phyloP scores from a whole-genome alignment of 2,888 invertebrate species.

The Caenorhabditis afra region DNA sequence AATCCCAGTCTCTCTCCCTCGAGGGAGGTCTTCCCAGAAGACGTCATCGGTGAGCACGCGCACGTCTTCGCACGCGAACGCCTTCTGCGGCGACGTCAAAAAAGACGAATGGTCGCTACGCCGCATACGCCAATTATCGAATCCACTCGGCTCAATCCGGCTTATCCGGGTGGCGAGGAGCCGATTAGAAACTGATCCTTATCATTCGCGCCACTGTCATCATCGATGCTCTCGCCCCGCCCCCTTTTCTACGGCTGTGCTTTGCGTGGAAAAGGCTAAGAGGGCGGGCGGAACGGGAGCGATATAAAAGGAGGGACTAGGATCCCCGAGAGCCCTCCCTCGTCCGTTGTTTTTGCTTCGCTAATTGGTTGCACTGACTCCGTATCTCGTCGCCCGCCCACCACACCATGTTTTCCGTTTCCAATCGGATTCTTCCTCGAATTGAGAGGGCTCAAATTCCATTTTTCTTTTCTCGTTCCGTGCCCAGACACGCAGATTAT shows the following conservation, averaged over 20 bases:
- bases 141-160: constrained; percentile 41
- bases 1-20: too few relatives aligned
- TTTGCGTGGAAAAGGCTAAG: constrained; percentile 12
- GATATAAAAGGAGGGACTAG: not conserved
- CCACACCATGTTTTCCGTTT: too few relatives aligned
- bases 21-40: too few relatives aligned
- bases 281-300: constrained; percentile 13
- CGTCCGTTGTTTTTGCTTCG: not conserved
- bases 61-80: constrained; percentile 3
- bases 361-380: not conserved
- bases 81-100: constrained; percentile 20
- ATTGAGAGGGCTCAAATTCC: too few relatives aligned
- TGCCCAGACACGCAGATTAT: not conserved
- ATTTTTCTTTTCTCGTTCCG: not conserved
- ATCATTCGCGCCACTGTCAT: constrained; percentile 14
- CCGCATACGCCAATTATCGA: constrained; percentile 20
- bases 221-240: constrained; percentile 7
- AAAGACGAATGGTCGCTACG: constrained; percentile 18
- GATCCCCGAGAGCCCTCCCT: not conserved
- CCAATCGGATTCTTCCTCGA: too few relatives aligned
- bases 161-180: constrained; percentile 17
- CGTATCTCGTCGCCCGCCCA: too few relatives aligned
- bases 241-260: constrained; percentile 3
- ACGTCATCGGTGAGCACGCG: not conserved
- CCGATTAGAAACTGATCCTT: constrained; percentile 19